Conservation (phyloP, 2,888 invertebrate genomes). For the Onthophagus sagittarius region DNA sequence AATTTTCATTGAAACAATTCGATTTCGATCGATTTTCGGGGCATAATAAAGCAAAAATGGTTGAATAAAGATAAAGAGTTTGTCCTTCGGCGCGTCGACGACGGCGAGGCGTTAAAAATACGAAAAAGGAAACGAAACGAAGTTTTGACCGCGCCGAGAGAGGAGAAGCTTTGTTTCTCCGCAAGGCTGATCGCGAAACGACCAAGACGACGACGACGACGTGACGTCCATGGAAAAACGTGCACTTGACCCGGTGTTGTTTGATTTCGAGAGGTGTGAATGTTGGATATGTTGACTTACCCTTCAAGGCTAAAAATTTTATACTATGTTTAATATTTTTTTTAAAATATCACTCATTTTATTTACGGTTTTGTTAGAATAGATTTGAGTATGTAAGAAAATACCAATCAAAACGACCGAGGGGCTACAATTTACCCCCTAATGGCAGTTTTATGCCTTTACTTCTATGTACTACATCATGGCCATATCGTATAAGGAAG, state of each 20-base stretch:
- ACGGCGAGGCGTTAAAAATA: background rate
- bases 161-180: background rate
- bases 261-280: background rate
- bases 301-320: background rate
- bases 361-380: too few relatives aligned
- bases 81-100: background rate
- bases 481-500: too few relatives aligned
- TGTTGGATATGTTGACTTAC: background rate
- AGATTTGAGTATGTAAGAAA: too few relatives aligned
- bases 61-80: background rate
- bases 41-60: too few relatives aligned
- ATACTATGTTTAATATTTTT: background rate
- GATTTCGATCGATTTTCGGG: background rate
- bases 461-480: too few relatives aligned
- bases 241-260: background rate
- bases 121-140: background rate
- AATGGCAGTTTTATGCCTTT: too few relatives aligned
- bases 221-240: background rate
- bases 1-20: background rate
- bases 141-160: background rate
- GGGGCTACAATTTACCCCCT: too few relatives aligned
- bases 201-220: background rate
- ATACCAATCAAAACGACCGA: too few relatives aligned
- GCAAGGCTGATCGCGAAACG: background rate
- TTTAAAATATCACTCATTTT: too few relatives aligned